These are phyloP conservation scores for Apotomis turbidana DNA, from an alignment of 2,888 invertebrate species.

Conservation along the genomic window DNA sequence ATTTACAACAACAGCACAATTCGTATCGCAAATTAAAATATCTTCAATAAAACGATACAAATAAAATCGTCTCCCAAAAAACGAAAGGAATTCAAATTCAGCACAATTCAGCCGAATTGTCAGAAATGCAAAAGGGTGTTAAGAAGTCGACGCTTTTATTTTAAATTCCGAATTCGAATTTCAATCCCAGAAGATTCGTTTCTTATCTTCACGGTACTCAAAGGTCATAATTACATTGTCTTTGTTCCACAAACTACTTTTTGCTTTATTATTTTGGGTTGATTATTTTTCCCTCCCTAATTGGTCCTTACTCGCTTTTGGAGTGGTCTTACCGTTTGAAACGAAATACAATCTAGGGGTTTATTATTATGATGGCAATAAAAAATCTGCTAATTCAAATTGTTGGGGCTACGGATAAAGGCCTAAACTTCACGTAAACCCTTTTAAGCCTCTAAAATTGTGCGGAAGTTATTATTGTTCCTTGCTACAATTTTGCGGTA, in stretches of 20 bases:
- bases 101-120: constrained; percentile 12
- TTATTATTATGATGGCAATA: constrained; percentile 13
- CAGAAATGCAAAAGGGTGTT: neutral
- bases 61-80: neutral
- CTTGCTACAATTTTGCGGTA: too few species aligned
- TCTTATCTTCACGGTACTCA: neutral
- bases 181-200: constrained; percentile 15
- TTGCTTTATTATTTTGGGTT: neutral
- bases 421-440: too few species aligned
- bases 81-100: constrained; percentile 1
- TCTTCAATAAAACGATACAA: neutral
- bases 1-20: neutral
- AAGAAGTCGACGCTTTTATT: constrained; percentile 18
- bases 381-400: constrained; percentile 3
- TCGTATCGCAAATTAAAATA: neutral
- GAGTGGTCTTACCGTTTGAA: neutral
- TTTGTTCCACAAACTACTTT: neutral
- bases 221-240: neutral
- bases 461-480: too few species aligned
- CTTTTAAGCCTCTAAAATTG: neutral
- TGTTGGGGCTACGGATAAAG: neutral
- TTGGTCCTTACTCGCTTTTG: neutral
- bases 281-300: neutral
- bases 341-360: neutral
- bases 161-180: constrained; percentile 33